Conservation (phyloP, 2,797 vertebrate species). For the Schizopygopsis pylzovi region DNA sequence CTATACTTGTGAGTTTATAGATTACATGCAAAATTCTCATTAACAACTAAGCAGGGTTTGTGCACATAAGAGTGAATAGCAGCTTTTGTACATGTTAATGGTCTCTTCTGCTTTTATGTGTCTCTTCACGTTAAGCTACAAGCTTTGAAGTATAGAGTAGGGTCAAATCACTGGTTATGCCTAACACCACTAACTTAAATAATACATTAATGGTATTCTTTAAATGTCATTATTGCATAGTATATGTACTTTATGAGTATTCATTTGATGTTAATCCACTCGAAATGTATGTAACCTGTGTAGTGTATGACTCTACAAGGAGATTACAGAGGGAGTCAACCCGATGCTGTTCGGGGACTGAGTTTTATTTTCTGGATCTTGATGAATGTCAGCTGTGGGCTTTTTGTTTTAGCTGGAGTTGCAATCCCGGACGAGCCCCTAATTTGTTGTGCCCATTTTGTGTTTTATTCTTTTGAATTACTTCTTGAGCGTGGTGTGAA, state of each 20-base stretch:
- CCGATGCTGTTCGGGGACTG: neutral
- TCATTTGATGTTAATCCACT: constrained; percentile 20
- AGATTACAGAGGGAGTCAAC: neutral
- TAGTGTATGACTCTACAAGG: constrained; percentile 6
- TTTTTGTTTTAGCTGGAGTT: constrained; percentile 3
- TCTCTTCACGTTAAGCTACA: constrained; percentile 43
- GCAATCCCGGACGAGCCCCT: neutral
- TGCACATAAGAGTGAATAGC: constrained; percentile 52
- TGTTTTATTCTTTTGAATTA: constrained; percentile 38
- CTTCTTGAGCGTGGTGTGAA: constrained; percentile 33
- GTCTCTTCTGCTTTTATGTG: constrained; percentile 41
- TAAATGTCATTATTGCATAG: constrained; percentile 49
- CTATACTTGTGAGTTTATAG: constrained; percentile 35
- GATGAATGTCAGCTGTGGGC: constrained; percentile 11
- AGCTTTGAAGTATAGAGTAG: constrained; percentile 44
- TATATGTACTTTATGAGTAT: constrained; percentile 37
- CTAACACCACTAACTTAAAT: constrained; percentile 52
- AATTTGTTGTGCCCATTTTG: neutral
- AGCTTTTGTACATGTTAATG: constrained; percentile 38
- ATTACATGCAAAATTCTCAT: constrained; percentile 48
- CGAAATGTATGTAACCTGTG: constrained; percentile 31
- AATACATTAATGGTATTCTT: constrained; percentile 39
- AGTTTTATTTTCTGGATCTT: constrained; percentile 25
- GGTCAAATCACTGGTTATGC: constrained; percentile 60
- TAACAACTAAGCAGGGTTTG: constrained; percentile 47